These are phyloP conservation scores for Sinocyclocheilus anophthalmus DNA, from an alignment of 2,113 vertebrate species.

Conservation along the genomic window DNA sequence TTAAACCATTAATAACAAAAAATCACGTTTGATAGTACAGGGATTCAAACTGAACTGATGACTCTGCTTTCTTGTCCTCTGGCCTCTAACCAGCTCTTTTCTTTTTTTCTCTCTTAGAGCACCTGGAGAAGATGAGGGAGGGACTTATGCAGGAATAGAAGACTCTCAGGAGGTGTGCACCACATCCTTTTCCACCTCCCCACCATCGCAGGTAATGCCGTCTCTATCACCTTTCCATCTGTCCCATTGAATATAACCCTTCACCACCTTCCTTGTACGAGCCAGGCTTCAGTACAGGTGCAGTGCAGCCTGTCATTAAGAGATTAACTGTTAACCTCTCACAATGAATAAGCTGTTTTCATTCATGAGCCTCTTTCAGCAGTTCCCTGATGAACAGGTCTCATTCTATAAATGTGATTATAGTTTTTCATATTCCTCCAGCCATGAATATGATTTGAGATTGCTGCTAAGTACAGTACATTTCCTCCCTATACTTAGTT, in stretches of 20 bases:
- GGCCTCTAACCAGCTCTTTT: not conserved
- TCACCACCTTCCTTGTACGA: not conserved
- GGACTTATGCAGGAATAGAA: slow-evolving; percentile 84
- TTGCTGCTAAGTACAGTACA: not conserved
- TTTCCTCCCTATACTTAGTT: not conserved
- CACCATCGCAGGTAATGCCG: slow-evolving; percentile 88
- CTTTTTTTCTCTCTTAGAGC: slow-evolving; percentile 62
- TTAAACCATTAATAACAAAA: not conserved
- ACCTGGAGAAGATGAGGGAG: slow-evolving; percentile 83
- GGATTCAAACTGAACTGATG: not conserved
- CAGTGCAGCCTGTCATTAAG: not conserved
- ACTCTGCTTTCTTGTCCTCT: not conserved
- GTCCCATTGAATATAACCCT: not conserved
- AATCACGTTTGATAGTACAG: not conserved
- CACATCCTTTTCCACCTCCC: slow-evolving; percentile 98
- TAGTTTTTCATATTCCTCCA: not conserved
- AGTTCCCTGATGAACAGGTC: not conserved
- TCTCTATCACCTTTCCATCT: not conserved
- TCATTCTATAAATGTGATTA: not conserved
- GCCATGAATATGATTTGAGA: not conserved
- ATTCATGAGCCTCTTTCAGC: not conserved
- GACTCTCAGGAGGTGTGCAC: slow-evolving; percentile 98
- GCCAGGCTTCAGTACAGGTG: not conserved
- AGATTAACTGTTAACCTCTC: not conserved
- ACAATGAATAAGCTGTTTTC: not conserved